Evolutionary conservation across 2,113 vertebrate species (phyloP), one percentile per base, ranked within the genome.

Genomic region (Syrmaticus mikado): DNA sequence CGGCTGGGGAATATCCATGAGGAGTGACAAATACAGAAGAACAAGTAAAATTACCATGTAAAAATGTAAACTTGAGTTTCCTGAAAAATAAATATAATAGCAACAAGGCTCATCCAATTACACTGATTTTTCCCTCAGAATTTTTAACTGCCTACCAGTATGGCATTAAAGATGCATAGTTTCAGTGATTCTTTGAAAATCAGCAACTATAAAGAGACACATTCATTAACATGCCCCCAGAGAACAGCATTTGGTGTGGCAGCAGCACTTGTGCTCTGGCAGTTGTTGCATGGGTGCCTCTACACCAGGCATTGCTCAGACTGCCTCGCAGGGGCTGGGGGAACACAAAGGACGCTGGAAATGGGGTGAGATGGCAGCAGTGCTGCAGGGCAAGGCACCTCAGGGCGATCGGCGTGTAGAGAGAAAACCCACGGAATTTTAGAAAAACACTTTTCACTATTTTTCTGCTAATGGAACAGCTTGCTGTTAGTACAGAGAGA

Each of bases 331-430:
- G 27, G 11, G 28, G 6, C 13, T 6, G 19, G 30, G 36, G 61
- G 36, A 25, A 14, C 64, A 32, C 68, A 61, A 19, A 78, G 46
- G 17, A 5, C 25, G 4, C 2, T 60, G 57, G 43, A 8, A 13
- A 5, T 0, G 1, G 74, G 40, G 28, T 74, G 65, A 38, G 80
- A 81, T 0, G 0, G 1, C n/a, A 75, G 41, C 34, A 40, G 28
- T 68, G 28, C 65, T 34, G 22, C 7, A 11, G 27, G 7, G 4
- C 1, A 3, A 20, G 67, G 73, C 38, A 75, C 32, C 17, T 76
- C 1, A 0, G 8, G n/a, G 30, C 61, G 41, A 65, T 40, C 52
- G 32, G 64, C 57, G 38, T 38, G 46, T 82, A 72, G 36, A 36
- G 43, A 72, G 72, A 55, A 75, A 79, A 68, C 19, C 5, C 77